These are phyloP conservation scores for Artemia franciscana DNA, from an alignment of 1,140 invertebrate species.

Conservation along the genomic window DNA sequence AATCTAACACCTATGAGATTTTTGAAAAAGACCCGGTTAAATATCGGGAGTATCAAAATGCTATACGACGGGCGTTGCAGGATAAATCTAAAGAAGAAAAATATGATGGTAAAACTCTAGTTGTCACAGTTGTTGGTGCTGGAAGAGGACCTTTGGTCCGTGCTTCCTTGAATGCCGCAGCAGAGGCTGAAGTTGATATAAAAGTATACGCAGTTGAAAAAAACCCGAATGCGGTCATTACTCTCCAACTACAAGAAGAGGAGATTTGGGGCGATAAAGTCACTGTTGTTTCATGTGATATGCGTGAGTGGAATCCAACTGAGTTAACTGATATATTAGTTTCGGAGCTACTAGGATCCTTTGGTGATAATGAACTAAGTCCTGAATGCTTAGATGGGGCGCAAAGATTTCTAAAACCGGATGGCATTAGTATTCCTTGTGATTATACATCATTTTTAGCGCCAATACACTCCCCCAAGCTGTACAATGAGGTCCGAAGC, in stretches of 20 bases:
- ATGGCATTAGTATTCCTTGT: slow-evolving; percentile 75
- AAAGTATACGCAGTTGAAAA: slow-evolving; percentile 91
- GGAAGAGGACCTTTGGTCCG: slow-evolving; percentile 82
- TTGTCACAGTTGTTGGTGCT: slow-evolving; percentile 77
- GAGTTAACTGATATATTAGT: slow-evolving; percentile 85
- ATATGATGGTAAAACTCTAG: slow-evolving; percentile 23
- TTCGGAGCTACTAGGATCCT: slow-evolving; percentile 87
- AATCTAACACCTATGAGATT: slow-evolving; percentile 85
- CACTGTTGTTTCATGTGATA: slow-evolving; percentile 60
- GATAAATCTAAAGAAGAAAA: slow-evolving; percentile 24
- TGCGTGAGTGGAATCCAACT: slow-evolving; percentile 55
- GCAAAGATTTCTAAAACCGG: slow-evolving; percentile 57
- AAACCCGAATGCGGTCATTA: slow-evolving; percentile 86
- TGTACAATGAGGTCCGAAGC: slow-evolving; percentile 40
- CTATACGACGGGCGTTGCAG: slow-evolving; percentile 46
- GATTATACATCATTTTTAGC: slow-evolving; percentile 75
- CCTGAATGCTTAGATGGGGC: slow-evolving; percentile 96
- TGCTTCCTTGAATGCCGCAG: slow-evolving; percentile 53
- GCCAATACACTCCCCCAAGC: slow-evolving; percentile 54
- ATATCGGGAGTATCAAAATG: slow-evolving; percentile 75
- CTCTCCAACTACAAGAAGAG: slow-evolving; percentile 51
- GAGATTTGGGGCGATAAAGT: slow-evolving; percentile 48
- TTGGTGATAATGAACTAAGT: slow-evolving; percentile 95
- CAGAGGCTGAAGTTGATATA: slow-evolving; percentile 33
- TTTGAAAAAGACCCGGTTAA: slow-evolving; percentile 97